Evolutionary conservation across 2,888 invertebrate genomes (phyloP).

Genomic region (Galerucella nymphaeae): DNA sequence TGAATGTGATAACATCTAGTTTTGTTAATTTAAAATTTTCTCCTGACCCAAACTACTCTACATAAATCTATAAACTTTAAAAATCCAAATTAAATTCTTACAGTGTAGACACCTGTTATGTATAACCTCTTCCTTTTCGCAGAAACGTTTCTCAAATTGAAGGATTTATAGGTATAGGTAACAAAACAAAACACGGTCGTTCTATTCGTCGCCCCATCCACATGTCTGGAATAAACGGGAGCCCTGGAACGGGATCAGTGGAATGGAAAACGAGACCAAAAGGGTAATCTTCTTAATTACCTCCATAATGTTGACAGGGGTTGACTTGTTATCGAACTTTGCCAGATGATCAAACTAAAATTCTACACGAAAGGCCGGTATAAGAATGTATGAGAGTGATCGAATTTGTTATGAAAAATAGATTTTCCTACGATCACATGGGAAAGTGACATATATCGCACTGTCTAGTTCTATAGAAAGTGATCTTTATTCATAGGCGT

Average conservation of each 20-base stretch:
- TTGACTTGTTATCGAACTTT: constrained; percentile 41
- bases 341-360: constrained; percentile 32
- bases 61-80: too few species aligned
- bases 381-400: too few species aligned
- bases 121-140: background rate
- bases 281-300: constrained; percentile 45
- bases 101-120: constrained; percentile 19
- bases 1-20: too few species aligned
- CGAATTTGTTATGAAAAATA: too few species aligned
- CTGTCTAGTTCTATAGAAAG: too few species aligned
- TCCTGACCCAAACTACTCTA: too few species aligned
- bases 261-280: constrained; percentile 42
- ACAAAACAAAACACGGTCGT: constrained; percentile 10
- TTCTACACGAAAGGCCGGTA: constrained; percentile 7
- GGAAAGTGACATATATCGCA: too few species aligned
- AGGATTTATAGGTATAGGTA: constrained; percentile 12
- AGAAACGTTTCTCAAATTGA: background rate
- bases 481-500: too few species aligned
- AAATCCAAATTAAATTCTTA: background rate
- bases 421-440: too few species aligned
- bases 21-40: too few species aligned
- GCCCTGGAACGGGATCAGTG: constrained; percentile 33
- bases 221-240: constrained; percentile 26
- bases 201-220: constrained; percentile 23
- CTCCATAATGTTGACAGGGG: constrained; percentile 43